Conservation (phyloP, 2,797 vertebrate genomes). For the Geotria australis region DNA sequence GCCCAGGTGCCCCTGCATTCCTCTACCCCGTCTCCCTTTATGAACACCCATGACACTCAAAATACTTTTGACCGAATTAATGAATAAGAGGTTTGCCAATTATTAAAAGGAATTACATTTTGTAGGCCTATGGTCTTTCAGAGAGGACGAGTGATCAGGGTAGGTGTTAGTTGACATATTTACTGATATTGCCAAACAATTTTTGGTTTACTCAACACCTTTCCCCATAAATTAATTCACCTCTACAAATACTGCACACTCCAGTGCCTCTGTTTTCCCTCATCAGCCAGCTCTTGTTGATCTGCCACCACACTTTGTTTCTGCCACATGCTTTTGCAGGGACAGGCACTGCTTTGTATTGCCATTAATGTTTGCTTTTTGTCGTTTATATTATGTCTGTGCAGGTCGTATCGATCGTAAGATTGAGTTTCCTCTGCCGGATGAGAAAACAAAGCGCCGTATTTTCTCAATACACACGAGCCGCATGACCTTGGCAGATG, state of each 20-base stretch:
- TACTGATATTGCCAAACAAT: too few relatives aligned
- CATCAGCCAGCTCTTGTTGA: neutral
- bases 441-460: conserved; percentile 80
- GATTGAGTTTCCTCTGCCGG: conserved; percentile 78
- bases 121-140: too few relatives aligned
- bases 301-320: neutral
- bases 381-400: neutral
- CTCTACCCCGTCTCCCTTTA: too few relatives aligned
- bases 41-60: too few relatives aligned
- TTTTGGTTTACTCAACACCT: too few relatives aligned
- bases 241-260: neutral
- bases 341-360: too few relatives aligned
- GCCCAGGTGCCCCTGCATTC: conserved; percentile 28
- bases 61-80: too few relatives aligned
- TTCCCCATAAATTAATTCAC: neutral
- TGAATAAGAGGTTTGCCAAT: too few relatives aligned
- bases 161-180: too few relatives aligned
- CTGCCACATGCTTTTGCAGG: neutral
- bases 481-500: conserved; percentile 64
- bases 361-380: too few relatives aligned
- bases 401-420: conserved; percentile 76
- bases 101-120: too few relatives aligned
- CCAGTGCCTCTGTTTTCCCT: neutral
- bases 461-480: conserved; percentile 97
- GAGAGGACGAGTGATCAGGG: too few relatives aligned